Conservation (phyloP, 2,797 vertebrate species). For the Enteromius treurensis region DNA sequence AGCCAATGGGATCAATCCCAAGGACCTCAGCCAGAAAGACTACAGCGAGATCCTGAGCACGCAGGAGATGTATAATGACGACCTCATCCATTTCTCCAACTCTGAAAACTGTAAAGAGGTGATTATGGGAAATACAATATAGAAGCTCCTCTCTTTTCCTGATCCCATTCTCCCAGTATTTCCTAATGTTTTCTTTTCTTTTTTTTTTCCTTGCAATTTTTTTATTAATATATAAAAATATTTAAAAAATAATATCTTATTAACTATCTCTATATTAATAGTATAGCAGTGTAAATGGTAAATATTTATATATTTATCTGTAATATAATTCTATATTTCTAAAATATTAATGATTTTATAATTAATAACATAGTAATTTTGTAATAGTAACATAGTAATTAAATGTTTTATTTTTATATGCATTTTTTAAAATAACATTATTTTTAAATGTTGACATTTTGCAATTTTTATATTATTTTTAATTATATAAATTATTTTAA, state of each 20-base stretch:
- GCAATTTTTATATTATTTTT: background rate
- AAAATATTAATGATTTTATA: background rate
- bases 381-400: no score
- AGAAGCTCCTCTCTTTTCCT: background rate
- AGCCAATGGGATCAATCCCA: constrained; percentile 97
- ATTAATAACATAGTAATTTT: no score
- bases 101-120: constrained; percentile 99
- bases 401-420: no score
- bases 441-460: no score
- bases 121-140: background rate
- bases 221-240: background rate
- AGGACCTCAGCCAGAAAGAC: constrained; percentile 97
- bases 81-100: constrained; percentile 87
- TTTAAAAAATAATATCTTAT: background rate
- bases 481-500: background rate
- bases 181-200: background rate
- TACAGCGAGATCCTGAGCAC: constrained; percentile 98
- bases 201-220: background rate
- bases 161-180: background rate
- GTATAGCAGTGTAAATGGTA: background rate
- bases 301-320: background rate
- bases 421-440: no score
- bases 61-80: constrained; percentile 87
- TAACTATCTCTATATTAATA: background rate
- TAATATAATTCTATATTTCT: background rate